Conservation (phyloP, 1,140 invertebrate genomes). For the Drosophila nannoptera region DNA sequence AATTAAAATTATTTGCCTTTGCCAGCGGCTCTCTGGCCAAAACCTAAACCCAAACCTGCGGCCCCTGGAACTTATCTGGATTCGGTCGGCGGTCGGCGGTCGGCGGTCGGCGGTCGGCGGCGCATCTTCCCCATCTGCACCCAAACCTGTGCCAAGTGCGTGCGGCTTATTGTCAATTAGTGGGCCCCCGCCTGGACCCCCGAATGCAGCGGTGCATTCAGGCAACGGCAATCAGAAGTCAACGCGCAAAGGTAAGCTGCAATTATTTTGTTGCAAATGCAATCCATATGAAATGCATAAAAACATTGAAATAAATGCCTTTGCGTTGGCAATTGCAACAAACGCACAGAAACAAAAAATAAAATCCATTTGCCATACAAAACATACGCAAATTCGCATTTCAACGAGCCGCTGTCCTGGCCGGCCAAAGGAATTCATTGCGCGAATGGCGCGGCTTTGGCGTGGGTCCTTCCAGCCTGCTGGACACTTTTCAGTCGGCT, state of each 20-base stretch:
- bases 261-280: conserved; percentile 60
- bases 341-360: conserved; percentile 28
- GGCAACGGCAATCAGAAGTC: conserved; percentile 49
- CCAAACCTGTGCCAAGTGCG: conserved; percentile 50
- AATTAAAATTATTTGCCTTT: conserved; percentile 77
- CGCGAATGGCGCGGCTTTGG: background rate
- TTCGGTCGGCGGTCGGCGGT: conserved; percentile 50
- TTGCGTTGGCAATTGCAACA: conserved; percentile 61
- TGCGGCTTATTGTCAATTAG: conserved; percentile 70
- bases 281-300: conserved; percentile 33
- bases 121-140: conserved; percentile 43
- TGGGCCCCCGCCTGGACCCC: conserved; percentile 7
- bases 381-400: conserved; percentile 22
- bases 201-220: conserved; percentile 66
- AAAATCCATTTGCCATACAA: conserved; percentile 1
- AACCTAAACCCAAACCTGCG: conserved; percentile 10
- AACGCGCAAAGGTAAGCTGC: conserved; percentile 58
- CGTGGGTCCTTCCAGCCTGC: background rate
- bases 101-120: too few relatives aligned
- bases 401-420: conserved; percentile 10
- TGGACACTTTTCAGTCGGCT: background rate
- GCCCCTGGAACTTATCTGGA: conserved; percentile 65
- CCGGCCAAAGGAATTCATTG: conserved; percentile 11
- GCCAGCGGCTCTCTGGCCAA: conserved; percentile 29
- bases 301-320: conserved; percentile 56